A percentile compares a stretch with the other conserved stretches of the same genome.
Conservation (phyloP, 2,113 vertebrate genomes). For the Struthio camelus region DNA sequence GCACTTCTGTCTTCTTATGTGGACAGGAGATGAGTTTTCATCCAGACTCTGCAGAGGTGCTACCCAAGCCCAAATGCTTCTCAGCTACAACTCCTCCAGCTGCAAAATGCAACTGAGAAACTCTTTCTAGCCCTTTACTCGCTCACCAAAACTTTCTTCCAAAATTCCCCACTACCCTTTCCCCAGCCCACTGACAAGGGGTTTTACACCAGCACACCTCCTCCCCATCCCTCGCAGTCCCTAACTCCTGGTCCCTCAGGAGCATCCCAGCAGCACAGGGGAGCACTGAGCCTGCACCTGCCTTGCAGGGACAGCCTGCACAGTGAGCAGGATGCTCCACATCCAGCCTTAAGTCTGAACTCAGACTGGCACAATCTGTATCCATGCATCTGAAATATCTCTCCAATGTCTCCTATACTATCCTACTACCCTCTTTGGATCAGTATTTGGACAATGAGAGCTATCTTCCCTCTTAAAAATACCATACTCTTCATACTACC, state of each 20-base stretch:
- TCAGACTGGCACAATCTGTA: neutral
- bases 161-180: neutral
- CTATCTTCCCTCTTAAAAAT: neutral
- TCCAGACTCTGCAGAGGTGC: too few relatives aligned
- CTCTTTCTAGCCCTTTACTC: neutral
- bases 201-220: neutral
- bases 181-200: neutral
- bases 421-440: neutral
- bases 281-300: too few relatives aligned
- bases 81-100: neutral
- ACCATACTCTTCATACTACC: neutral
- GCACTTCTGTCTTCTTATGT: neutral
- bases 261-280: too few relatives aligned
- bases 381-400: accelerated
- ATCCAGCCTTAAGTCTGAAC: neutral
- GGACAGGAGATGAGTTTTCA: too few relatives aligned
- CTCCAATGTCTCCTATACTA: neutral
- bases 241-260: neutral
- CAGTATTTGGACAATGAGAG: neutral
- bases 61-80: too few relatives aligned
- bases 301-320: too few relatives aligned
- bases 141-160: neutral
- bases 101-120: neutral
- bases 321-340: too few relatives aligned
- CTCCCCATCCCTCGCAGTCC: neutral